A percentile compares a stretch with the other conserved stretches of the same genome.
Conservation (phyloP, 2,888 invertebrate genomes). For the Macaria notata region DNA sequence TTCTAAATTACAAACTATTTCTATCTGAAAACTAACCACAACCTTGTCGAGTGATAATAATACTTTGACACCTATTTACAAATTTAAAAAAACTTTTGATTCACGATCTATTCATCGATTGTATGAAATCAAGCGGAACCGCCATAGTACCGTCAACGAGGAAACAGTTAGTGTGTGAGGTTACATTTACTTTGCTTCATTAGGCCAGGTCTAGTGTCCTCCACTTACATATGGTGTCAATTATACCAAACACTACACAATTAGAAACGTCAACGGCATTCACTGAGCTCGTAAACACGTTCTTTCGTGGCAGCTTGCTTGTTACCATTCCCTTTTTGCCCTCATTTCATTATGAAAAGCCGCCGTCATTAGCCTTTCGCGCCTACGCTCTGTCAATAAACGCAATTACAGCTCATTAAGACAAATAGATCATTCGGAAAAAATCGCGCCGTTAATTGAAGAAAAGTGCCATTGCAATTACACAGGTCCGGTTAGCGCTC, state of each 20-base stretch:
- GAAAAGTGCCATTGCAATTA: constrained; percentile 55
- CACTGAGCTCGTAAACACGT: constrained; percentile 13
- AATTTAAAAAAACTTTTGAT: not conserved
- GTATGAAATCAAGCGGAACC: constrained; percentile 4
- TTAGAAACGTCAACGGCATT: constrained; percentile 20
- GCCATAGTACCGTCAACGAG: not conserved
- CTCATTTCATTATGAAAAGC: constrained; percentile 40
- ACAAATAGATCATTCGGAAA: constrained; percentile 60
- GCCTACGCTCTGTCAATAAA: constrained; percentile 59
- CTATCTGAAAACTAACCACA: not conserved
- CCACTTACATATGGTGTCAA: not conserved
- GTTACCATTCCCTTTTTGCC: constrained; percentile 21
- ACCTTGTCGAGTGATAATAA: not conserved
- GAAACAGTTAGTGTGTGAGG: not conserved
- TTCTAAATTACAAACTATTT: constrained; percentile 6
- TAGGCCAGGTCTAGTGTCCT: not conserved
- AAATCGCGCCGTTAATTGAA: constrained; percentile 52
- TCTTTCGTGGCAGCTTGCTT: not conserved
- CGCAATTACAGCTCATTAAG: constrained; percentile 71
- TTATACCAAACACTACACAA: constrained; percentile 13
- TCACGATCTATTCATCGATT: constrained; percentile 5
- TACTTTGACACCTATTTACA: not conserved
- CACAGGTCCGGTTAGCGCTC: constrained; percentile 31
- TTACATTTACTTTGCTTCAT: not conserved
- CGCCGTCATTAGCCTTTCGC: constrained; percentile 37